Evolutionary conservation across 2,113 vertebrate species (phyloP).

Genomic region (Gymnorhina tibicen): DNA sequence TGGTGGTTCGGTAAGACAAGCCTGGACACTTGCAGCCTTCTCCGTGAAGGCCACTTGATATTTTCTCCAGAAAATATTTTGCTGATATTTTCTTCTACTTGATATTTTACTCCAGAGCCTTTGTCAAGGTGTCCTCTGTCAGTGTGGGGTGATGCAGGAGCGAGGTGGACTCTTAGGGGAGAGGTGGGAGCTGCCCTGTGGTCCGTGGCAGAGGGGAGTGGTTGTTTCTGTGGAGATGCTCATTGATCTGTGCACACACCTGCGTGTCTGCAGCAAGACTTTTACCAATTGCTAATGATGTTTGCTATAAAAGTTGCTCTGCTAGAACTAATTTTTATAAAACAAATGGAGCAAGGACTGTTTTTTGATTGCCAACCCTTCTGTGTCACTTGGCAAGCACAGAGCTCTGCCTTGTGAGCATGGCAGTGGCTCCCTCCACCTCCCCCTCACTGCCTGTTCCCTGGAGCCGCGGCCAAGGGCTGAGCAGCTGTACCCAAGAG

Average conservation of each 20-base stretch:
- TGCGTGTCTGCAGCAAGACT: background rate
- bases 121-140: background rate
- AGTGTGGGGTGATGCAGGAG: background rate
- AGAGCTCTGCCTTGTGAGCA: background rate
- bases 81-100: background rate
- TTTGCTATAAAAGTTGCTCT: background rate
- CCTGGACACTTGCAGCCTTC: background rate
- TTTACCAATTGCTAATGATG: background rate
- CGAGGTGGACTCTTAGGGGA: fast-evolving
- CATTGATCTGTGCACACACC: background rate
- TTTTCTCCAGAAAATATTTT: too few relatives aligned
- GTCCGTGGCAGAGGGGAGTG: fast-evolving
- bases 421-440: background rate
- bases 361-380: background rate
- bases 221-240: background rate
- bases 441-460: background rate
- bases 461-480: background rate
- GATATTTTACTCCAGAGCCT: background rate
- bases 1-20: constrained; percentile 82
- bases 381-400: background rate
- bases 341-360: background rate
- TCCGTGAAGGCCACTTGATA: background rate
- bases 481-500: background rate
- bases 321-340: background rate
- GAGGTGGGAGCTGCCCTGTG: background rate